Evolutionary conservation across 2,888 invertebrate genomes (phyloP), one percentile per base, ranked within the genome.

Genomic region (Ophion ventricosus): DNA sequence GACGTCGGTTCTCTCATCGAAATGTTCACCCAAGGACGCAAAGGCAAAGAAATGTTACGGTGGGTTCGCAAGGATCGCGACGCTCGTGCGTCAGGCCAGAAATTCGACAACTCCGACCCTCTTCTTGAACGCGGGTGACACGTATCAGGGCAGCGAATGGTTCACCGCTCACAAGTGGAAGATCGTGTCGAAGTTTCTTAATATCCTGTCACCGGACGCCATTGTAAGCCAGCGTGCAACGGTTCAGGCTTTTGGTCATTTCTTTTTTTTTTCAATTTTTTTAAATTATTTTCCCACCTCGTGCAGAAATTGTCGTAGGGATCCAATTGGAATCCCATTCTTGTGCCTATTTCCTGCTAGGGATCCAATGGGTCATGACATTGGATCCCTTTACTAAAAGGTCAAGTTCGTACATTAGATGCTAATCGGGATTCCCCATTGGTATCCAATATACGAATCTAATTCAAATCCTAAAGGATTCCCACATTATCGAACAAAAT

Each of bases 41-140:
- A 94, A 94, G 1, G 94, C 93, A 0, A 94, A 95, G 1, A 95
- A 95, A 80, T 98, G 98, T 93, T 97, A 96, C 90, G 98, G 98
- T 1, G 98, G 98, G 0, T 97, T 98, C 90, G 97, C 98, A 0
- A 95, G 98, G 87, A 95, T 96, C 1, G 96, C 96, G 8, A 94
- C 94, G 64, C 90, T 94, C 54, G 95, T 97, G 1, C 95, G 96
- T 59, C 94, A 95, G 89, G 96, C 95, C n/a, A 94, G 96, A 57
- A 92, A 93, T 84, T 94, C 95, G 29, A 95, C 95, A 49, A 95
- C 94, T 0, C 95, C 96, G 0, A 96, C 97, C 0, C 91, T 98
- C 4, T 98, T 97, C 91, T 94, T 99, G n/a, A 98, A 98, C 91
- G 98, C 98, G 0, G 98, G 98, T 0, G 98, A 99, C 93, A 98